A percentile compares a stretch with the other conserved stretches of the same genome.
Conservation (phyloP, 2,113 vertebrate species). For the Chlorocebus sabaeus region DNA sequence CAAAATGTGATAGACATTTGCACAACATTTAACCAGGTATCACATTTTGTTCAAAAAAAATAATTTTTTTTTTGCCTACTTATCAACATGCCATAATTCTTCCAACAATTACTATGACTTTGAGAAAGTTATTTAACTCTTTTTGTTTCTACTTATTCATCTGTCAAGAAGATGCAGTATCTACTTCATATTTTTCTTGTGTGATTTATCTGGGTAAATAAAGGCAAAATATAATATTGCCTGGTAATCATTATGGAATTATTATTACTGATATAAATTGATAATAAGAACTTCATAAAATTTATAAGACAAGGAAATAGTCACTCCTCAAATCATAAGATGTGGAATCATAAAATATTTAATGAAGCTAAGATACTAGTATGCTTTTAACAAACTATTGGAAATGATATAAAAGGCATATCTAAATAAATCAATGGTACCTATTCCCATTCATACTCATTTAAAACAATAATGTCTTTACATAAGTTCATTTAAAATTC, state of each 20-base stretch:
- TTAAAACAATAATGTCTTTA: not conserved
- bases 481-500: not conserved
- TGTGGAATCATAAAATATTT: not conserved
- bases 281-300: not conserved
- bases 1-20: not conserved
- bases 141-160: not conserved
- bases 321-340: not conserved
- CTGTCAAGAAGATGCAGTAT: not conserved
- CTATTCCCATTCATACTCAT: not conserved
- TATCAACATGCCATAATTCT: not conserved
- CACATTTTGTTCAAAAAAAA: not conserved
- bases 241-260: not conserved
- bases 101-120: not conserved
- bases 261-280: not conserved
- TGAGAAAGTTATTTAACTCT: not conserved
- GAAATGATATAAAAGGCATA: not conserved
- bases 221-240: not conserved
- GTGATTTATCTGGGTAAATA: not conserved
- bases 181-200: not conserved
- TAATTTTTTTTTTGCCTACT: fast-evolving
- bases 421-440: fast-evolving
- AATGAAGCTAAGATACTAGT: not conserved
- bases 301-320: not conserved
- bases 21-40: not conserved
- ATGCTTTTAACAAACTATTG: not conserved